These are phyloP conservation scores for Euthynnus affinis DNA, from an alignment of 2,797 vertebrate genomes.

Conservation along the genomic window DNA sequence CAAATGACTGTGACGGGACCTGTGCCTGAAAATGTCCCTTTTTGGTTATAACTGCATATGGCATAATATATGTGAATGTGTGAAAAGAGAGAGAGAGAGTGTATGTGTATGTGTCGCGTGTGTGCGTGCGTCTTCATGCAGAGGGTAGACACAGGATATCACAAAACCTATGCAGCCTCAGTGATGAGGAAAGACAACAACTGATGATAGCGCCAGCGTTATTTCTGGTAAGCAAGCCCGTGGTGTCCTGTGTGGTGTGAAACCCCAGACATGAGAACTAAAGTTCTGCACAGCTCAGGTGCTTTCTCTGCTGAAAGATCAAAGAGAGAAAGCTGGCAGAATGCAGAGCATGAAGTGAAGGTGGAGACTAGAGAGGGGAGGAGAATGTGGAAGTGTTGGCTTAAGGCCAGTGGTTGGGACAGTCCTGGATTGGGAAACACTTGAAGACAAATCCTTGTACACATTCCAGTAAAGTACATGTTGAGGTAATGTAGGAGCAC, in stretches of 20 bases:
- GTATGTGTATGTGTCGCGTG: slow-evolving; percentile 37
- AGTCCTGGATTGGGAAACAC: slow-evolving; percentile 67
- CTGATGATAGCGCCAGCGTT: slow-evolving; percentile 61
- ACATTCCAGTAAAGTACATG: slow-evolving; percentile 44
- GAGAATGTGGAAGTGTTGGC: slow-evolving; percentile 61
- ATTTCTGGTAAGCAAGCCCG: slow-evolving; percentile 85
- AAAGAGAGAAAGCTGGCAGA: slow-evolving; percentile 57
- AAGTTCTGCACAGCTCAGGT: slow-evolving; percentile 61
- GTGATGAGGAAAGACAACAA: slow-evolving; percentile 73
- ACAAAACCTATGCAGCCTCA: slow-evolving; percentile 67
- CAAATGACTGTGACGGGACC: slow-evolving; percentile 69
- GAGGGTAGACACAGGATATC: slow-evolving; percentile 81
- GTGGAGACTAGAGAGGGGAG: slow-evolving; percentile 27
- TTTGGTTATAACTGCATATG: slow-evolving; percentile 47
- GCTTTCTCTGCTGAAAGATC: slow-evolving; percentile 60
- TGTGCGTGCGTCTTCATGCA: slow-evolving; percentile 58
- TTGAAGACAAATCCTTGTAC: slow-evolving; percentile 34
- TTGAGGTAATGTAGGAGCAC: background rate
- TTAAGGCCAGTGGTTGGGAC: slow-evolving; percentile 49
- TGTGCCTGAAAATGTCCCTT: slow-evolving; percentile 74
- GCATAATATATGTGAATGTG: slow-evolving; percentile 35
- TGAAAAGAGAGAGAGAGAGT: slow-evolving; percentile 28
- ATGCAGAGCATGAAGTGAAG: slow-evolving; percentile 32
- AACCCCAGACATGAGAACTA: slow-evolving; percentile 72
- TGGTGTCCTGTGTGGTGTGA: slow-evolving; percentile 75